Evolutionary conservation across 2,797 vertebrate genomes (phyloP).

Genomic region (Erpetoichthys calabaricus): DNA sequence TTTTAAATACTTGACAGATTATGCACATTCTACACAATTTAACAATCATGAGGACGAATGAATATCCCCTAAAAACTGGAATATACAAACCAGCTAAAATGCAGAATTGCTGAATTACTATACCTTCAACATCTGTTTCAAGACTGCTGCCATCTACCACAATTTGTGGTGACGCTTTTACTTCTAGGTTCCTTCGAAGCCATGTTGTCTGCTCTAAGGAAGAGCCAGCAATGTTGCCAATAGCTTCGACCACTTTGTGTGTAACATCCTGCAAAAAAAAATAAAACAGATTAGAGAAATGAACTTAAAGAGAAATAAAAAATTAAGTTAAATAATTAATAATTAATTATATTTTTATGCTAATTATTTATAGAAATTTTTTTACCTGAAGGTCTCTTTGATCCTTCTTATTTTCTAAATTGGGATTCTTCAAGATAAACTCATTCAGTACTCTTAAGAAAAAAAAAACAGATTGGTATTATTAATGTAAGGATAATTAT

Average conservation of each 20-base stretch:
- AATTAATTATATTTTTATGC: too few species aligned
- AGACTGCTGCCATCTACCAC: conserved; percentile 76
- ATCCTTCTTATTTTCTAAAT: conserved; percentile 93
- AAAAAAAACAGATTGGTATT: conserved; percentile 1
- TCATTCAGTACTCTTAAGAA: conserved; percentile 79
- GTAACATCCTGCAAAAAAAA: conserved; percentile 69
- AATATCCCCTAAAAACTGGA: conserved; percentile 8
- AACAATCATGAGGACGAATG: too few species aligned
- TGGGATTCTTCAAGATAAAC: conserved; percentile 97
- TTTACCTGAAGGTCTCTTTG: conserved; percentile 92
- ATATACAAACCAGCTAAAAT: conserved; percentile 8
- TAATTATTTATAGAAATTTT: not conserved
- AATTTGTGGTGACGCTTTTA: conserved; percentile 92
- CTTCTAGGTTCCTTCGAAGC: conserved; percentile 90
- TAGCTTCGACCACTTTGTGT: conserved; percentile 92
- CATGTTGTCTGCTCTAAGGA: conserved; percentile 96
- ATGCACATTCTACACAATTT: too few species aligned
- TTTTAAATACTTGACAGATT: too few species aligned
- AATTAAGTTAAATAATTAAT: too few species aligned
- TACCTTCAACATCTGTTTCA: conserved; percentile 90
- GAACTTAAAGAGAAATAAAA: too few species aligned
- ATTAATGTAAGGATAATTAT: conserved; percentile 3
- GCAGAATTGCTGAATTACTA: conserved; percentile 15
- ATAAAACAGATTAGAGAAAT: not conserved
- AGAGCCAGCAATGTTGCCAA: conserved; percentile 86